These are phyloP conservation scores for Oscheius myriophilus DNA, from an alignment of 2,888 invertebrate genomes.

Conservation along the genomic window DNA sequence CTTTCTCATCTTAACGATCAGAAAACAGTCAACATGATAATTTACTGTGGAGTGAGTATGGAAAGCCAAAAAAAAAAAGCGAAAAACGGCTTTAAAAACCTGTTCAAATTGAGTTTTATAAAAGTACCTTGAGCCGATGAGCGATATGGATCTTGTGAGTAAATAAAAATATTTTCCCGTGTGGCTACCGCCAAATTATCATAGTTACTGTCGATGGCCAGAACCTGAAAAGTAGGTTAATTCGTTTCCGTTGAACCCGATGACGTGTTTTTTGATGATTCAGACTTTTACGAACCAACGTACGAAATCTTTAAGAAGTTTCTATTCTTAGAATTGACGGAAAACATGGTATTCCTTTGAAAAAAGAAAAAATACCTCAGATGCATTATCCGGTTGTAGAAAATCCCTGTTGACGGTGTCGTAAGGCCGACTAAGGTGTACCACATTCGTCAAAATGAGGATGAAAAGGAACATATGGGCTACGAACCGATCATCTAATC, in stretches of 20 bases:
- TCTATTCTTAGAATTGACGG: background rate
- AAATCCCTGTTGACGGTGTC: conserved; percentile 16
- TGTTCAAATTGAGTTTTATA: too few relatives aligned
- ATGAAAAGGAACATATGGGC: conserved; percentile 23
- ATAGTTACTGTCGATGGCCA: conserved; percentile 18
- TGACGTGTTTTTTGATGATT: too few relatives aligned
- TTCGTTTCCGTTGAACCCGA: background rate
- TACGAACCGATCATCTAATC: conserved; percentile 26
- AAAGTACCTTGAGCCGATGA: conserved; percentile 4
- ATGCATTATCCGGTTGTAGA: conserved; percentile 10
- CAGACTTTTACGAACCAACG: too few relatives aligned
- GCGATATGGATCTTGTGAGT: conserved; percentile 1
- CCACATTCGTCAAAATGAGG: conserved; percentile 7
- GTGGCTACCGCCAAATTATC: conserved; percentile 22
- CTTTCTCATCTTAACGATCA: too few relatives aligned
- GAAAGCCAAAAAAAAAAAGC: too few relatives aligned
- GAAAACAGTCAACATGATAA: too few relatives aligned
- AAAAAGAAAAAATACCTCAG: conserved; percentile 11
- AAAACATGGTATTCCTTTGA: background rate
- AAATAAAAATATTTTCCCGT: conserved; percentile 10
- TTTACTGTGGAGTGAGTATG: too few relatives aligned
- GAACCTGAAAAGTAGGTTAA: conserved; percentile 10
- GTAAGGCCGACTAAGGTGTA: background rate
- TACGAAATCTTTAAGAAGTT: too few relatives aligned
- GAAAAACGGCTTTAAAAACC: too few relatives aligned